Percentiles rank a stretch among this genome's conserved stretches.
These are phyloP conservation scores for Capitulum mitella DNA, from an alignment of 2,888 invertebrate species.

Conservation along the genomic window DNA sequence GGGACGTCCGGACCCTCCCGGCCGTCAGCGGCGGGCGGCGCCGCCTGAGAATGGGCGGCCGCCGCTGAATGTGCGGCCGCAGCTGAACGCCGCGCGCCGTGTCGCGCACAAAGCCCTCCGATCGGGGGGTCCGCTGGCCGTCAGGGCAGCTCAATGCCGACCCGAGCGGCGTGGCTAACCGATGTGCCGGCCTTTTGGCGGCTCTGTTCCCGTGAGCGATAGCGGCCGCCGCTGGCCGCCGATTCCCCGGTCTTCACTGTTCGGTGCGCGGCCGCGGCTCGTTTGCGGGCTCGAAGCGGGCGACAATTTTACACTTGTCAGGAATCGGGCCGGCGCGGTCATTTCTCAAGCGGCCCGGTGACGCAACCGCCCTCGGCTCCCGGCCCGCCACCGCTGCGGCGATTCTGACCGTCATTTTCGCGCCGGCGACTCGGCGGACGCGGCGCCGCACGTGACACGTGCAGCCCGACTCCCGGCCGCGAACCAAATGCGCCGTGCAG, in stretches of 20 bases:
- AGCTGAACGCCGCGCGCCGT: not conserved
- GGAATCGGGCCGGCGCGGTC: not conserved
- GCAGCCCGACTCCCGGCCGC: too few species aligned
- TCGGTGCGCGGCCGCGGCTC: too few species aligned
- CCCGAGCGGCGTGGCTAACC: not conserved
- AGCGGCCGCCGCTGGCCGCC: not conserved
- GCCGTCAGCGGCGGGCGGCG: not conserved
- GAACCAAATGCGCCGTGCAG: too few species aligned
- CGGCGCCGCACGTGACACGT: not conserved
- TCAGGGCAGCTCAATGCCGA: not conserved
- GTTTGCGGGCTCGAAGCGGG: not conserved
- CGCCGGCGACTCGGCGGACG: not conserved
- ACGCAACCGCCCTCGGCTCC: not conserved
- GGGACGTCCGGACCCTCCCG: not conserved
- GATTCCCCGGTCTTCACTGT: not conserved
- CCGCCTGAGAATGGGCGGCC: not conserved
- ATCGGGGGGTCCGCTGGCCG: not conserved
- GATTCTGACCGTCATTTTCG: not conserved
- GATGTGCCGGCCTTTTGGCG: not conserved
- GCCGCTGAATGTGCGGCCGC: not conserved
- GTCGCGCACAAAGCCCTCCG: not conserved
- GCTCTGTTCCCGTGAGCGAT: not conserved
- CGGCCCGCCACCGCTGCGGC: not conserved
- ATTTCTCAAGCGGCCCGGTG: not conserved
- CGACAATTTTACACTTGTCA: conserved; percentile 2